Evolutionary conservation across 2,888 invertebrate species (phyloP), one percentile per base, ranked within the genome.

Genomic region (Athalia rosae): DNA sequence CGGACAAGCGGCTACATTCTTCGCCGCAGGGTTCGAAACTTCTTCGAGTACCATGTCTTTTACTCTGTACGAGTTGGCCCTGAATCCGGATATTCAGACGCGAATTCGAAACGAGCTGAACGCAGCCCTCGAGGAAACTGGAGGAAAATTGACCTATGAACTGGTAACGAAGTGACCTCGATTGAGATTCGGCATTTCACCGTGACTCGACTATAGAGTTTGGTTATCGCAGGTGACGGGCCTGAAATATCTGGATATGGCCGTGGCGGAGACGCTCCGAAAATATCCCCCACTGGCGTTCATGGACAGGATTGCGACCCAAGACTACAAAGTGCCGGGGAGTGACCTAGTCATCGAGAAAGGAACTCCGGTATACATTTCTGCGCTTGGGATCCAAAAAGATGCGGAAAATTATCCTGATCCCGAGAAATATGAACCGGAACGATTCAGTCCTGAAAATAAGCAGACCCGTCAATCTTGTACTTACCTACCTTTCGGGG

Each of bases 361-460:
- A n/a, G 90, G 87, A 8, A 87, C 85, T 0, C 76, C 76, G 3
- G 82, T 90, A 0, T 77, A 84, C 4, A 87, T 91, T 64, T 89
- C 91, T 0, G 83, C 87, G 3, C 83, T 83, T 48, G 88, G 87
- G 11, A 87, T 92, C 50, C 91, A 92, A 78, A 84, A 88, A 62
- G 91, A 91, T 84, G 88, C 90, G 0, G 84, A 89, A 11, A 88
- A 89, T 77, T 91, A 89, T 82, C 87, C 90, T 2, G 83, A 91
- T 63, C 91, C 91, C 0, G 78, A 86, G 1, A 84, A 85, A 78
- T 92, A 90, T 78, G 87, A 90, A 53, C 91, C 91, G 0, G 90
- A 91, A 73, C 85, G 91, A 58, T 92, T 91, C 76, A 85, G 81
- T n/a, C 53, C 86, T 0, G 86, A 85, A 15, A 86, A 87, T 48